phyloP scores from a whole-genome alignment of 2,888 invertebrate species.

The Steinernema carpocapsae region DNA sequence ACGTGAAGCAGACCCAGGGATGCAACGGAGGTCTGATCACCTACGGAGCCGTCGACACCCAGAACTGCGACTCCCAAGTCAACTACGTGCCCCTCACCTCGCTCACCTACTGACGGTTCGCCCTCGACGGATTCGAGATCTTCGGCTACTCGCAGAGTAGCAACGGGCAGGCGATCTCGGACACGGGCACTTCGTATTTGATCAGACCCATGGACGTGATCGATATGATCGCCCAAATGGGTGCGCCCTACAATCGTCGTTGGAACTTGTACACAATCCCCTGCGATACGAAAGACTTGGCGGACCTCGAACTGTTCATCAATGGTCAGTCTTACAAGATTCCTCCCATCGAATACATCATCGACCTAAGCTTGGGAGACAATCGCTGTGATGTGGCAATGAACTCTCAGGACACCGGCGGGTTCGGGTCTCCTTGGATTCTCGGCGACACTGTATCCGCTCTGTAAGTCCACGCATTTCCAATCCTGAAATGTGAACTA shows the following conservation, averaged over 20 bases:
- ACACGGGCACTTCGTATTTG: slow-evolving; percentile 54
- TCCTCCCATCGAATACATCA: slow-evolving; percentile 58
- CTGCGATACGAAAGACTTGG: slow-evolving; percentile 47
- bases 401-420: slow-evolving; percentile 42
- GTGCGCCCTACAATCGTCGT: too few relatives aligned
- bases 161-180: slow-evolving; percentile 54
- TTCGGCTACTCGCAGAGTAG: neutral
- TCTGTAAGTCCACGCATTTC: neutral
- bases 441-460: slow-evolving; percentile 18
- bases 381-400: slow-evolving; percentile 50
- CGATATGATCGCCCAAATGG: neutral
- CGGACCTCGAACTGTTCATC: slow-evolving; percentile 59
- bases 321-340: slow-evolving; percentile 53
- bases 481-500: neutral
- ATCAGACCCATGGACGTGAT: neutral
- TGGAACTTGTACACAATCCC: slow-evolving; percentile 53
- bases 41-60: slow-evolving; percentile 60
- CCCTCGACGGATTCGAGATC: slow-evolving; percentile 41
- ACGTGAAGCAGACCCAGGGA: slow-evolving; percentile 44
- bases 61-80: slow-evolving; percentile 56
- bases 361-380: slow-evolving; percentile 55
- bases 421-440: neutral
- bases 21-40: slow-evolving; percentile 61
- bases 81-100: slow-evolving; percentile 60
- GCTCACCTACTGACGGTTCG: slow-evolving; percentile 65